These are phyloP conservation scores for Theropithecus gelada DNA, from an alignment of 2,113 vertebrate genomes.

Conservation along the genomic window DNA sequence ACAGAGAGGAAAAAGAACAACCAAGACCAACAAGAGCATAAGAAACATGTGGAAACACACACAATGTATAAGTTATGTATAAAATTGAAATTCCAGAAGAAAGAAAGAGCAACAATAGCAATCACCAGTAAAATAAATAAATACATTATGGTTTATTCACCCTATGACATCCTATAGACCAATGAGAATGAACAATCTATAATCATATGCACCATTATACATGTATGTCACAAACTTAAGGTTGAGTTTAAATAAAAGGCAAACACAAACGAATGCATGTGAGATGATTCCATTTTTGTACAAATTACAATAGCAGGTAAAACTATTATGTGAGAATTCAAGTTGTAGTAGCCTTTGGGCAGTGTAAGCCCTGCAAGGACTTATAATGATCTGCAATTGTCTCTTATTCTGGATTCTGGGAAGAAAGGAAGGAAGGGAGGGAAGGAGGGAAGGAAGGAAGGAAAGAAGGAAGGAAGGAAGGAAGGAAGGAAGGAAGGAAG, in stretches of 20 bases:
- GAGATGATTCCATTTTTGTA: not conserved
- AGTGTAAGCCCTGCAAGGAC: not conserved
- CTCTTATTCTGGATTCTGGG: not conserved
- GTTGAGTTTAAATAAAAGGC: not conserved
- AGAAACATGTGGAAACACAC: not conserved
- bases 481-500: not conserved
- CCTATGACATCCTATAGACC: not conserved
- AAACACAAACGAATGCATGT: not conserved
- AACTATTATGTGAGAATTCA: not conserved
- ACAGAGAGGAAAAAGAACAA: not conserved
- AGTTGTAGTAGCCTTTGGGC: not conserved
- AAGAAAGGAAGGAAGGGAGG: not conserved
- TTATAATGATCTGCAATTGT: not conserved
- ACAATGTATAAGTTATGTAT: not conserved
- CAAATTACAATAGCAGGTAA: not conserved
- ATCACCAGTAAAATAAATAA: not conserved
- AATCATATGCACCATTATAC: not conserved
- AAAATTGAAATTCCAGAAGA: not conserved
- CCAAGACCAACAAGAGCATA: not conserved
- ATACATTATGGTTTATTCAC: not conserved
- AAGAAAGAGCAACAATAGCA: not conserved
- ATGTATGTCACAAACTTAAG: not conserved
- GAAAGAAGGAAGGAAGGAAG: too few species aligned
- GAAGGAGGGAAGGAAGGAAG: accelerated
- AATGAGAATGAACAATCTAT: not conserved